These are phyloP conservation scores for Eutolmus rufibarbis DNA, from an alignment of 2,888 invertebrate species.

Conservation along the genomic window DNA sequence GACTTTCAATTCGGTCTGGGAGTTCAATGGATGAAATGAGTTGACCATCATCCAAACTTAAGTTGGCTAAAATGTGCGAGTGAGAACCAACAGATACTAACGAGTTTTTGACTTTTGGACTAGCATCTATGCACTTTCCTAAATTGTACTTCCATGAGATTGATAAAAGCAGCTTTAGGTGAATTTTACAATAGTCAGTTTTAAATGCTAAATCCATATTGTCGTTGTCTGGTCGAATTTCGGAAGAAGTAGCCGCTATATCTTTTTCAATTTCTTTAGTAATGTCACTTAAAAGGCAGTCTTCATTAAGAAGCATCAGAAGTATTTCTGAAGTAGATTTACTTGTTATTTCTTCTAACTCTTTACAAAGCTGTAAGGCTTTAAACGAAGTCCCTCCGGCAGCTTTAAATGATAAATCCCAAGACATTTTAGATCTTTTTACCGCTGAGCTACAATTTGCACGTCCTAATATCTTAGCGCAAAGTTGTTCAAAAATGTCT, in stretches of 20 bases:
- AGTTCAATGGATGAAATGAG: constrained; percentile 65
- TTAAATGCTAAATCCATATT: background rate
- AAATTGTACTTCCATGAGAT: constrained; percentile 65
- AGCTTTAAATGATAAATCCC: constrained; percentile 64
- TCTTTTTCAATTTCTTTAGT: constrained; percentile 7
- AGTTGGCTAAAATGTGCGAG: constrained; percentile 72
- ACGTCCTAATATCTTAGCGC: background rate
- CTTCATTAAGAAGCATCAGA: constrained; percentile 65
- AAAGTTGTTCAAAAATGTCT: background rate
- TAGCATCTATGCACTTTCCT: constrained; percentile 83
- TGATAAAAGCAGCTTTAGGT: background rate
- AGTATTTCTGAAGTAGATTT: constrained; percentile 65
- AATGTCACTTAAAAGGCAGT: constrained; percentile 58
- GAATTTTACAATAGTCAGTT: background rate
- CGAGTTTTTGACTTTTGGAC: constrained; percentile 65
- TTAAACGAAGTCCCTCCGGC: constrained; percentile 77
- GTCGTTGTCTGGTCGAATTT: background rate
- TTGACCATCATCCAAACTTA: constrained; percentile 66
- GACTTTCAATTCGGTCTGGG: constrained; percentile 78
- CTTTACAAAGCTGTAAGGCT: constrained; percentile 71
- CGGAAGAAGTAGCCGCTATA: background rate
- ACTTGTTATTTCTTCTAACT: constrained; percentile 64
- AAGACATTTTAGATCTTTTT: background rate
- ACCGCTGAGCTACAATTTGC: background rate
- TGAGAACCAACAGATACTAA: constrained; percentile 74